Conservation (phyloP, 2,888 invertebrate species). For the Monochamus alternatus region DNA sequence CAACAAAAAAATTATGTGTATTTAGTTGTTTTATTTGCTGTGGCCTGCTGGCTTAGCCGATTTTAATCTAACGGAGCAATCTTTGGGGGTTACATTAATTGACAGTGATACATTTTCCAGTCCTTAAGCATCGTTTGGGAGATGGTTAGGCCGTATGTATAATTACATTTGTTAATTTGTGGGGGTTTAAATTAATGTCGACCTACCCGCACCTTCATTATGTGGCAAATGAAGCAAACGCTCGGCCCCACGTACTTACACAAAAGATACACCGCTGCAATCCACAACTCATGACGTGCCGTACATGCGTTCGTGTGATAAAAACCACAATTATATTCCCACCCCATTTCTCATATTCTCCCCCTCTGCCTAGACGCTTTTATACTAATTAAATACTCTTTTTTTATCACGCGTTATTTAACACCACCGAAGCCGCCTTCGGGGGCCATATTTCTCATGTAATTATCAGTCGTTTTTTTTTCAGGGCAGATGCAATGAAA, state of each 20-base stretch:
- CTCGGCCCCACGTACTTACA: neutral
- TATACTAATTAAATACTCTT: slow-evolving; percentile 30
- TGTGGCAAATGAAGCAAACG: neutral
- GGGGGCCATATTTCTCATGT: neutral
- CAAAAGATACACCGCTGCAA: slow-evolving; percentile 19
- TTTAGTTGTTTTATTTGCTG: too few relatives aligned
- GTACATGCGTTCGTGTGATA: slow-evolving; percentile 15
- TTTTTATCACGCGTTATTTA: slow-evolving; percentile 27
- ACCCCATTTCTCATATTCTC: slow-evolving; percentile 24
- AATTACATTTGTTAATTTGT: too few relatives aligned
- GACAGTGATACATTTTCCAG: too few relatives aligned
- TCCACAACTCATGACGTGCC: slow-evolving; percentile 13
- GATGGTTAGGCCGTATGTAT: too few relatives aligned
- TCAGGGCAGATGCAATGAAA: slow-evolving; percentile 89
- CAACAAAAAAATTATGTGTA: too few relatives aligned
- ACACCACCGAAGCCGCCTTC: neutral
- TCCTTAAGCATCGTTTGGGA: too few relatives aligned
- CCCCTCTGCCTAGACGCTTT: slow-evolving; percentile 16
- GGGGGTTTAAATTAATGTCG: too few relatives aligned
- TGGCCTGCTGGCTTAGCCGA: too few relatives aligned
- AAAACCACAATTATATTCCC: slow-evolving; percentile 30
- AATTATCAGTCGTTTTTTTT: slow-evolving; percentile 50
- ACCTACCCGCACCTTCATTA: too few relatives aligned
- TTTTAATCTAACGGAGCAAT: too few relatives aligned
- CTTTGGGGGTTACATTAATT: too few relatives aligned